phyloP scores from a whole-genome alignment of 35 echinoderm and acorn worm species.

The Eucidaris tribuloides region DNA sequence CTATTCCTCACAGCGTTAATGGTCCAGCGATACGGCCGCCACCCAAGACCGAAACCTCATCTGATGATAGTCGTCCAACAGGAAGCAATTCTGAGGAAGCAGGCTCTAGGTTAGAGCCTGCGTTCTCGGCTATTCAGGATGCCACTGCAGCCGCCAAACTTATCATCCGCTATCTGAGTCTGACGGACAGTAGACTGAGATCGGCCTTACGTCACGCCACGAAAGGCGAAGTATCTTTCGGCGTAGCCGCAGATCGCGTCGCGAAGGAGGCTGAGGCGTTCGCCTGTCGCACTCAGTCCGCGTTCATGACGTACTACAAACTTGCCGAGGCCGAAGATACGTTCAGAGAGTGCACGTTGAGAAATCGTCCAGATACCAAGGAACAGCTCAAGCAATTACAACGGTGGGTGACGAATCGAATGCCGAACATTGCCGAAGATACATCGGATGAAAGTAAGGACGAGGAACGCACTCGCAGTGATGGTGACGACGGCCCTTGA shows the following conservation, averaged over 20 bases:
- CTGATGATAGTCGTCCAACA: background rate
- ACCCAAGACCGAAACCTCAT: no score
- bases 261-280: background rate
- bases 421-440: no score
- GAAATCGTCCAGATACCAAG: no score
- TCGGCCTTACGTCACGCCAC: background rate
- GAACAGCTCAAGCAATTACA: no score
- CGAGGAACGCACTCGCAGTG: no score
- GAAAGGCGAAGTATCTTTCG: background rate
- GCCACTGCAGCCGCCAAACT: background rate
- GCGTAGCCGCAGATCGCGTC: background rate
- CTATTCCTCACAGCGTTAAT: background rate
- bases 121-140: constrained; percentile 7
- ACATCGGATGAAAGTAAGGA: no score
- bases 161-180: constrained; percentile 17
- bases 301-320: constrained; percentile 19
- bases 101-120: background rate
- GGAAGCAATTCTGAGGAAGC: background rate
- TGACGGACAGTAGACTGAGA: background rate
- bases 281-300: background rate
- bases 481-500: no score
- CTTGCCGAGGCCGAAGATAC: background rate
- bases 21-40: background rate
- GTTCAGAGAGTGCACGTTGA: constrained; percentile 8
- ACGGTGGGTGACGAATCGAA: no score